Percentiles rank a stretch among this genome's conserved stretches.
These are phyloP conservation scores for Menidia beryllina DNA, from an alignment of 2,113 vertebrate genomes.

Conservation along the genomic window DNA sequence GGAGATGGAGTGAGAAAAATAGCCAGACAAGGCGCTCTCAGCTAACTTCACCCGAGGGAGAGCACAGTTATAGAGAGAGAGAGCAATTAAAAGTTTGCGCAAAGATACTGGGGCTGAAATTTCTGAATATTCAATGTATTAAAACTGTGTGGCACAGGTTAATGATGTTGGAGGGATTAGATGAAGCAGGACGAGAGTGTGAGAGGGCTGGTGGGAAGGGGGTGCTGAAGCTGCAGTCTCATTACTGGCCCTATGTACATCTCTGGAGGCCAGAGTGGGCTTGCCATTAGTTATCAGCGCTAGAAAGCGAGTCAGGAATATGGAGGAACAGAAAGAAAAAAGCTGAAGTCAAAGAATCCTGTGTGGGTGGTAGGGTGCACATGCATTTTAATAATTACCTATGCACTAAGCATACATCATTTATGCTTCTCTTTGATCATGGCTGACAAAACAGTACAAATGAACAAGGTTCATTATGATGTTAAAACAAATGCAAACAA, in stretches of 20 bases:
- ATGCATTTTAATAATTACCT: constrained; percentile 18
- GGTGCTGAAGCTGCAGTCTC: constrained; percentile 65
- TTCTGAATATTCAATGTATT: constrained; percentile 55
- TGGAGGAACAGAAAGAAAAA: constrained; percentile 33
- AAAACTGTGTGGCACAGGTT: constrained; percentile 70
- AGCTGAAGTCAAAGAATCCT: constrained; percentile 8
- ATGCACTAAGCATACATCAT: constrained; percentile 42
- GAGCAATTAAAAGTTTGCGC: constrained; percentile 77
- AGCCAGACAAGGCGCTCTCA: constrained; percentile 33
- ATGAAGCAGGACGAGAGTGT: constrained; percentile 42
- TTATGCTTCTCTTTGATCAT: constrained; percentile 47
- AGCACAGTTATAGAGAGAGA: constrained; percentile 68
- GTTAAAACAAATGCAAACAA: constrained; percentile 51
- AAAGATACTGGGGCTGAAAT: constrained; percentile 62
- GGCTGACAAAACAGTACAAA: constrained; percentile 69
- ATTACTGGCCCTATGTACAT: constrained; percentile 70
- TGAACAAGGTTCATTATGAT: constrained; percentile 49
- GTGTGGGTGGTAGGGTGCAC: background rate
- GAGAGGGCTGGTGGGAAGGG: constrained; percentile 38
- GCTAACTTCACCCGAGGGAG: constrained; percentile 55
- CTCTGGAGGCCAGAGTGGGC: constrained; percentile 64
- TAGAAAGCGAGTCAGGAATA: constrained; percentile 40
- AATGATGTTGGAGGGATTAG: constrained; percentile 73
- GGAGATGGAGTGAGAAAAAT: constrained; percentile 54
- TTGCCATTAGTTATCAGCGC: constrained; percentile 57